Evolutionary conservation across 2,797 vertebrate species (phyloP).

Genomic region (Dendrocincla fuliginosa): DNA sequence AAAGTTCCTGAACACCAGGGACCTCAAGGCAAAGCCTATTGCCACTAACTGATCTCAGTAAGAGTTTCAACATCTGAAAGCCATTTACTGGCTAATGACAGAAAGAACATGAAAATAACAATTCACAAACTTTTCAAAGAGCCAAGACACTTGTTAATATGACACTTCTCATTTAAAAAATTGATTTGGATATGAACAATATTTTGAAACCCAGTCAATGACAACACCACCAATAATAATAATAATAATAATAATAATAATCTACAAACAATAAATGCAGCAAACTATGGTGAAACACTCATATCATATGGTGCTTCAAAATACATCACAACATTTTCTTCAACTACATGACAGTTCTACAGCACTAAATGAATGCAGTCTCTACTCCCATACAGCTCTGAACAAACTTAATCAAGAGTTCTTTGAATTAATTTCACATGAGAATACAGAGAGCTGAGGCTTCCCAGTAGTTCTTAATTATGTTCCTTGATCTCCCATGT

Average conservation of each 20-base stretch:
- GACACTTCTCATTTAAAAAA: neutral
- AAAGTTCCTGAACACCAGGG: neutral
- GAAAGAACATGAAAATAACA: neutral
- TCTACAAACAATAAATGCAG: neutral
- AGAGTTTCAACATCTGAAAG: neutral
- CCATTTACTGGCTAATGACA: fast-evolving
- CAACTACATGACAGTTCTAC: neutral
- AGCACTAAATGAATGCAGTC: neutral
- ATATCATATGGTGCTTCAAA: neutral
- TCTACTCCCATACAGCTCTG: neutral
- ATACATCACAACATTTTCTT: neutral
- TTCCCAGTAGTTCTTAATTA: neutral
- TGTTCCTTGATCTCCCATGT: fast-evolving
- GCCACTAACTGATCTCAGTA: neutral
- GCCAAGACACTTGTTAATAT: fast-evolving
- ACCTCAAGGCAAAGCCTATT: neutral
- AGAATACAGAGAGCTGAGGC: neutral
- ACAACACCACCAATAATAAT: neutral
- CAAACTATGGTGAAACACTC: neutral
- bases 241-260: neutral
- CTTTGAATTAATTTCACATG: neutral
- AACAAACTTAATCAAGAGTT: neutral
- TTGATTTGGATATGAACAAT: neutral
- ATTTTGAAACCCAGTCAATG: neutral
- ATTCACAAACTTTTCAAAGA: neutral